Evolutionary conservation across 2,888 invertebrate species (phyloP).

Genomic region (Agapostemon virescens): DNA sequence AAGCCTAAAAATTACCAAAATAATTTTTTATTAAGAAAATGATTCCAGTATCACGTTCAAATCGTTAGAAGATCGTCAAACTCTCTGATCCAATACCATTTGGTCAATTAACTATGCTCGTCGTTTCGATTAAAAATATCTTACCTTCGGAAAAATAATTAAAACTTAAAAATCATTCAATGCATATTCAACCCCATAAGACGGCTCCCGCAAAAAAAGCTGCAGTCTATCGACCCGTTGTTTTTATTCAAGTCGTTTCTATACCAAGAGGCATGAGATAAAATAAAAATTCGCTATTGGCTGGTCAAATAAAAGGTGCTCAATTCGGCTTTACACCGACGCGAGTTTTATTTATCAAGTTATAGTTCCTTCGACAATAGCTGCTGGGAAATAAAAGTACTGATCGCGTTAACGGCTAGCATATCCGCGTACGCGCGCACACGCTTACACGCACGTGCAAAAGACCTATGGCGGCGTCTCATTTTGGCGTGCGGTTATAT

Average conservation of each 20-base stretch:
- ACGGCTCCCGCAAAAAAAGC: neutral
- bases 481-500: constrained; percentile 12
- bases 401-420: neutral
- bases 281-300: neutral
- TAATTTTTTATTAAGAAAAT: neutral
- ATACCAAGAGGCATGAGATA: too few species aligned
- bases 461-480: neutral
- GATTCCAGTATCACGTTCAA: neutral
- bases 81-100: too few species aligned
- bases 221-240: neutral
- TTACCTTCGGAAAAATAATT: neutral
- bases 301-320: neutral
- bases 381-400: constrained; percentile 9
- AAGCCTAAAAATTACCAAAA: too few species aligned
- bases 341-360: neutral
- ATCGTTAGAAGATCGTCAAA: too few species aligned
- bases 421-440: neutral
- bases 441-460: too few species aligned
- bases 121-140: neutral
- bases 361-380: neutral
- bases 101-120: too few species aligned
- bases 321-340: neutral
- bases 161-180: neutral
- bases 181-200: neutral
- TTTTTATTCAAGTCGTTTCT: neutral